A percentile compares a stretch with the other conserved stretches of the same genome.
Evolutionary conservation across 2,113 vertebrate genomes (phyloP).

Genomic region (Myodes glareolus): DNA sequence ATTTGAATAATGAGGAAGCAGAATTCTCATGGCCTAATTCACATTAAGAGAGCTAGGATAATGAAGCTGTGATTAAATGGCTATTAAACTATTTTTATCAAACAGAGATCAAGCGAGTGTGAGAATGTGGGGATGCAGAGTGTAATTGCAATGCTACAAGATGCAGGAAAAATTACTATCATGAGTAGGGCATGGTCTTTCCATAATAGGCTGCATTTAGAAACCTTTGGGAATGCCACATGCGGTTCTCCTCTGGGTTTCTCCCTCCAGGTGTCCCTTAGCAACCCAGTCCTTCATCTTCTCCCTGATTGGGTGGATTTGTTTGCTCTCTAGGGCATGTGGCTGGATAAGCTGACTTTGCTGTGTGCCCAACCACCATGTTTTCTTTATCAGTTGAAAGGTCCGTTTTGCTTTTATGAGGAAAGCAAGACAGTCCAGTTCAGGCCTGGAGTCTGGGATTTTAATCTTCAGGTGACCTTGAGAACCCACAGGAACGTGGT

Average conservation of each 20-base stretch:
- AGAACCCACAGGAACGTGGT: background rate
- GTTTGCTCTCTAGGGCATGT: background rate
- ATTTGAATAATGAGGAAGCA: conserved; percentile 79
- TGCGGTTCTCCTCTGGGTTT: conserved; percentile 13
- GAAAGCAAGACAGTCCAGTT: background rate
- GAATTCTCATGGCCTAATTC: conserved; percentile 77
- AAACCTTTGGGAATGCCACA: conserved; percentile 48
- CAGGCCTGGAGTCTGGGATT: background rate
- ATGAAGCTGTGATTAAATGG: conserved; percentile 84
- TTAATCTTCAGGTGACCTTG: background rate
- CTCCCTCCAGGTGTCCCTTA: conserved; percentile 2
- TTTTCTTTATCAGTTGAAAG: background rate
- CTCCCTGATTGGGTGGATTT: conserved; percentile 50
- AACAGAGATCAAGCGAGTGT: conserved; percentile 76
- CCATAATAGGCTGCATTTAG: conserved; percentile 53
- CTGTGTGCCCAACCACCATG: background rate
- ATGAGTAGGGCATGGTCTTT: conserved; percentile 60
- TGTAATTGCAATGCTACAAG: conserved; percentile 77
- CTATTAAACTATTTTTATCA: conserved; percentile 79
- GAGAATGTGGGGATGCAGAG: conserved; percentile 67
- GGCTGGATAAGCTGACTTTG: background rate
- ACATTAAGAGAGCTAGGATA: conserved; percentile 81
- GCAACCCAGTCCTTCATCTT: background rate
- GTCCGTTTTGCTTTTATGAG: background rate
- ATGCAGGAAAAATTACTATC: conserved; percentile 73